Conservation (phyloP, 1,140 invertebrate species). For the Belonocnema kinseyi region DNA sequence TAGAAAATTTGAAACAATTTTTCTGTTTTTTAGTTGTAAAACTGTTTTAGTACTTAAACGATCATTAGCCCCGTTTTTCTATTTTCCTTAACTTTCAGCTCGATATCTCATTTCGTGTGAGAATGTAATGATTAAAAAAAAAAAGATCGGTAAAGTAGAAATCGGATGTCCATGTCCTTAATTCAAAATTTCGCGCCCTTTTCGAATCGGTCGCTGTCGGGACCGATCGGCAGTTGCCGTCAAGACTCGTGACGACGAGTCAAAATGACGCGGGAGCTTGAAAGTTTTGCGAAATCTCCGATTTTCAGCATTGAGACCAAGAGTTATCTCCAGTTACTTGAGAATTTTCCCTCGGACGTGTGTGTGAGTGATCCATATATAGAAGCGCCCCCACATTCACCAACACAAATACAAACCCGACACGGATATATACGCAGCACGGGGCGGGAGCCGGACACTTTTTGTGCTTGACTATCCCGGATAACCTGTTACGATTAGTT, state of each 20-base stretch:
- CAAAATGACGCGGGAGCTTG: slow-evolving; percentile 35
- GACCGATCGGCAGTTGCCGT: too few species aligned
- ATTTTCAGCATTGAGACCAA: slow-evolving; percentile 1
- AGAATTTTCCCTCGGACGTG: slow-evolving; percentile 34
- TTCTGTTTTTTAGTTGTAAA: too few species aligned
- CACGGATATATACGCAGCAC: slow-evolving; percentile 69
- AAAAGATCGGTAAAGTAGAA: too few species aligned
- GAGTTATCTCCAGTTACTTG: slow-evolving; percentile 46
- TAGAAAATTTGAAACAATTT: too few species aligned
- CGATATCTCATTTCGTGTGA: background rate
- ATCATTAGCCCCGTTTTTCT: too few species aligned
- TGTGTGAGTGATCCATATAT: slow-evolving; percentile 70
- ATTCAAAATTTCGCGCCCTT: too few species aligned
- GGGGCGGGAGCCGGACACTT: slow-evolving; percentile 61
- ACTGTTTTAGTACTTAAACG: too few species aligned
- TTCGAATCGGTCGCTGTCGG: too few species aligned
- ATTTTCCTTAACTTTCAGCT: too few species aligned
- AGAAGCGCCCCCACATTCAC: slow-evolving; percentile 63
- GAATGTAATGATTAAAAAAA: background rate
- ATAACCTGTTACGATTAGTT: background rate
- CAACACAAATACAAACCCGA: slow-evolving; percentile 62
- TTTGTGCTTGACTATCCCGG: slow-evolving; percentile 57
- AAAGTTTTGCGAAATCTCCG: slow-evolving; percentile 38
- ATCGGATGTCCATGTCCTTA: too few species aligned
- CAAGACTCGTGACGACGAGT: background rate